Conservation (phyloP, 2,888 invertebrate species). For the Sarcophaga subvicina region DNA sequence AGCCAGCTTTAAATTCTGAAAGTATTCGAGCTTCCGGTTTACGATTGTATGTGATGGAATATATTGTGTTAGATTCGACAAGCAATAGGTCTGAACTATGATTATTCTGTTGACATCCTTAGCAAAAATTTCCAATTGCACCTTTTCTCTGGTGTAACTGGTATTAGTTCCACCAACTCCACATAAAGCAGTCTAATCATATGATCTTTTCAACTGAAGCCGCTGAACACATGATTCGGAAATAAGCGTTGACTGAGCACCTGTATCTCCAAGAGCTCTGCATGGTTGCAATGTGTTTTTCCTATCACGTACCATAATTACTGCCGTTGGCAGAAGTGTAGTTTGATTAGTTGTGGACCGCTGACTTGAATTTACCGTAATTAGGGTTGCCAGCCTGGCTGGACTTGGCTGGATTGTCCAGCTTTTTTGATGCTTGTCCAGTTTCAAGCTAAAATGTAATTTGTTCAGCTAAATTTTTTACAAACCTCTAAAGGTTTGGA, state of each 20-base stretch:
- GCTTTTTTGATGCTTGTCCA: not conserved
- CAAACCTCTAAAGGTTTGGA: too few relatives aligned
- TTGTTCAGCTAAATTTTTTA: not conserved
- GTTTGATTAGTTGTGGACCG: too few relatives aligned
- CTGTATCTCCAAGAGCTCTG: conserved; percentile 54
- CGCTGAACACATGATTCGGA: conserved; percentile 59
- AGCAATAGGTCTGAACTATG: conserved; percentile 42
- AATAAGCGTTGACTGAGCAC: conserved; percentile 59
- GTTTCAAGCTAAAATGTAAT: not conserved
- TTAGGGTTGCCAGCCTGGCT: too few relatives aligned
- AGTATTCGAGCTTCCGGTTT: conserved; percentile 23
- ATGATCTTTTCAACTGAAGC: conserved; percentile 32
- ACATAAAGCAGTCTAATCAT: conserved; percentile 48
- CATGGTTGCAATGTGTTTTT: conserved; percentile 37
- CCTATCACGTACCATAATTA: conserved; percentile 27
- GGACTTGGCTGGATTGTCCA: too few relatives aligned
- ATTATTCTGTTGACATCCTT: not conserved
- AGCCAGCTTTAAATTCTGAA: conserved; percentile 44
- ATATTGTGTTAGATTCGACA: conserved; percentile 52
- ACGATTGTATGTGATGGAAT: conserved; percentile 37
- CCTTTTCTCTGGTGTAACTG: conserved; percentile 49
- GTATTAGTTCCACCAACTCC: conserved; percentile 43
- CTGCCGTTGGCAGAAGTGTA: too few relatives aligned
- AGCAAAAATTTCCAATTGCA: conserved; percentile 36
- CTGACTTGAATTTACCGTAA: too few relatives aligned